These are phyloP conservation scores for Agonopterix arenella DNA, from an alignment of 2,888 invertebrate genomes.

Conservation along the genomic window DNA sequence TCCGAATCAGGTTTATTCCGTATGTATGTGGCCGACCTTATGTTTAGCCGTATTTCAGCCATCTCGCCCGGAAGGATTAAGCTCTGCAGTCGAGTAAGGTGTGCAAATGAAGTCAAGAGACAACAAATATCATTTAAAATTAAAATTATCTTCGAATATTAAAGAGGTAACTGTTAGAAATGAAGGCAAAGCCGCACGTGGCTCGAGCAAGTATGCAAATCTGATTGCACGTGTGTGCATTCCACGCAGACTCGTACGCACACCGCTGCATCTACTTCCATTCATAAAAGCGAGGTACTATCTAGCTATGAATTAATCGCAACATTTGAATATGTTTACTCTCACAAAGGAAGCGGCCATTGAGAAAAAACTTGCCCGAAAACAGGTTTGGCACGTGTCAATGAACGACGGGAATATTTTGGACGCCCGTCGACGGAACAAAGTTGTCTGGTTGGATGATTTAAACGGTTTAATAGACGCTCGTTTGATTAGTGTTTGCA, in stretches of 20 bases:
- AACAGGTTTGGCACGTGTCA: conserved; percentile 76
- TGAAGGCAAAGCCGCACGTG: conserved; percentile 54
- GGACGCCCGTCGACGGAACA: conserved; percentile 44
- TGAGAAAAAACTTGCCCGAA: conserved; percentile 67
- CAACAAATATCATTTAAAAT: conserved; percentile 64
- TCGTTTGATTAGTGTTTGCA: conserved; percentile 50
- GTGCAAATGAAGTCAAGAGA: conserved; percentile 21
- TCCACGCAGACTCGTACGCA: conserved; percentile 28
- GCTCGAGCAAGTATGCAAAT: conserved; percentile 70
- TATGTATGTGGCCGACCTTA: too few relatives aligned
- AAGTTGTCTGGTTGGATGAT: conserved; percentile 57
- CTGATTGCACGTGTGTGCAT: conserved; percentile 33
- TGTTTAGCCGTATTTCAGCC: neutral
- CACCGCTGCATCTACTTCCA: conserved; percentile 52
- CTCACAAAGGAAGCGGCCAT: conserved; percentile 74
- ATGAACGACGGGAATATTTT: conserved; percentile 72
- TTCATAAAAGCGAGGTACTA: conserved; percentile 73
- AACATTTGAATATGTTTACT: conserved; percentile 76
- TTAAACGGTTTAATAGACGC: conserved; percentile 62
- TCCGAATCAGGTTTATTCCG: too few relatives aligned
- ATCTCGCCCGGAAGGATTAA: too few relatives aligned
- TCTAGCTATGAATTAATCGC: conserved; percentile 76
- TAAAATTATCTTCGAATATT: conserved; percentile 66
- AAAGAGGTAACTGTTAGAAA: conserved; percentile 64
- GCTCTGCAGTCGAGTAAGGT: too few relatives aligned